Base-by-base conservation (phyloP, 2,797 vertebrate genomes). In the Myotis vivesi region DNA sequence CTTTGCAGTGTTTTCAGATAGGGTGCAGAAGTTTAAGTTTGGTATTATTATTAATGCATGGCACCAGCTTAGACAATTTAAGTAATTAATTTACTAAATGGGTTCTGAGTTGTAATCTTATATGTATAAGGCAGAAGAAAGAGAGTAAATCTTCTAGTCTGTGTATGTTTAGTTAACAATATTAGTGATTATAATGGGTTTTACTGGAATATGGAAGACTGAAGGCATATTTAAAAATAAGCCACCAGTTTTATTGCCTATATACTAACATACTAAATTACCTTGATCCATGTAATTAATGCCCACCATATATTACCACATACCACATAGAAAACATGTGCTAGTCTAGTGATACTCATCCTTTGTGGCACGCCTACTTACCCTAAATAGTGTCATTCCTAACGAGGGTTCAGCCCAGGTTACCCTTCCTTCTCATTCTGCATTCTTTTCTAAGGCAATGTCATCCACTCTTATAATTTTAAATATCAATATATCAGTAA, bases 81-180 rank as follows among this genome's bases (percentile, higher is more conserved):
- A 97, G 49, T 28, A 30, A 10, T 5, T 0, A 8, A 5, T 80
- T 91, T 93, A 59, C 38, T 93, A 73, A 84, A 85, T 96, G 87
- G 77, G 53, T 79, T 96, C 68, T 91, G 80, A 87, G 64, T 96
- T 97, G 64, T 91, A 84, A 95, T 93, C 57, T 83, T 93, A 71
- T 23, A 83, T 82, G 12, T 91, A 53, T 36, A 93, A 89, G 28
- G 30, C 73, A 81, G 79, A 66, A 94, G 62, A 94, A 25, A 79
- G 57, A 93, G 23, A 94, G 28, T 69, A 89, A 89, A 19, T 95
- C 82, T 96, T 73, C 57, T 17, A 77, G 30, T 88, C 57, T 93
- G 20, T 87, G 19, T 95, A 38, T 86, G 36, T 93, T 96, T 85
- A 86, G 46, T 83, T 94, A 94, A 66, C 36, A 91, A 3, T 89